phyloP scores from a whole-genome alignment of 2,113 vertebrate species.

The Oostethus manadensis region DNA sequence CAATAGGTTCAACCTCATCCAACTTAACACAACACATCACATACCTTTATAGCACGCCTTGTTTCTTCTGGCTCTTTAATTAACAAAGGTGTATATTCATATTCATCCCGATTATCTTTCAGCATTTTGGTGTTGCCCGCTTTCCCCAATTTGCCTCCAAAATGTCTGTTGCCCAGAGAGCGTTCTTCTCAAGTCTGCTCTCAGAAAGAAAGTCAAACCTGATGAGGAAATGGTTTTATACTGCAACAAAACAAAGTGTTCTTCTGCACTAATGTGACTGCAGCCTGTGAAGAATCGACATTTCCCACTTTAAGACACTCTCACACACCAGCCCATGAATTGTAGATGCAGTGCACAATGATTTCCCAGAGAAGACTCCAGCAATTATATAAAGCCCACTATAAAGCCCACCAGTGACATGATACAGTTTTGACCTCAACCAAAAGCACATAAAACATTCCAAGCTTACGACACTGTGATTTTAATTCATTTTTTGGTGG shows the following conservation, averaged over 20 bases:
- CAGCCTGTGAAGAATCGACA: slow-evolving; percentile 11
- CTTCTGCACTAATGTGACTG: neutral
- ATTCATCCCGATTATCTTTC: slow-evolving; percentile 24
- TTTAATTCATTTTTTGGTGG: too few relatives aligned
- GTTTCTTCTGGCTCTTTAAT: slow-evolving; percentile 35
- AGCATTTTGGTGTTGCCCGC: slow-evolving; percentile 35
- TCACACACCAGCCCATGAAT: neutral
- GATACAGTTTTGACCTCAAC: too few relatives aligned
- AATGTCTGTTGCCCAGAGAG: neutral
- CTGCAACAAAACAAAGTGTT: neutral
- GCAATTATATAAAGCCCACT: neutral
- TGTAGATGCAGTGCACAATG: neutral
- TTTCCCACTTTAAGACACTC: neutral
- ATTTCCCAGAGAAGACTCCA: neutral
- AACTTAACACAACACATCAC: slow-evolving; percentile 10
- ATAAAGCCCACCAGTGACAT: neutral
- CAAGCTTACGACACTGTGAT: neutral
- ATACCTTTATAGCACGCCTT: slow-evolving; percentile 46
- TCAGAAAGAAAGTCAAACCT: slow-evolving; percentile 5
- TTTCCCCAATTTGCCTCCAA: neutral
- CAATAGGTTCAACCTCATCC: neutral
- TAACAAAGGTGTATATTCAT: slow-evolving; percentile 66
- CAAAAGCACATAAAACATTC: too few relatives aligned
- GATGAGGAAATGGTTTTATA: slow-evolving; percentile 15
- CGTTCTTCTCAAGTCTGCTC: slow-evolving; percentile 12